A percentile compares a stretch with the other conserved stretches of the same genome.
Conservation (phyloP, 2,888 invertebrate genomes). For the Lissocephala sabroskyi region DNA sequence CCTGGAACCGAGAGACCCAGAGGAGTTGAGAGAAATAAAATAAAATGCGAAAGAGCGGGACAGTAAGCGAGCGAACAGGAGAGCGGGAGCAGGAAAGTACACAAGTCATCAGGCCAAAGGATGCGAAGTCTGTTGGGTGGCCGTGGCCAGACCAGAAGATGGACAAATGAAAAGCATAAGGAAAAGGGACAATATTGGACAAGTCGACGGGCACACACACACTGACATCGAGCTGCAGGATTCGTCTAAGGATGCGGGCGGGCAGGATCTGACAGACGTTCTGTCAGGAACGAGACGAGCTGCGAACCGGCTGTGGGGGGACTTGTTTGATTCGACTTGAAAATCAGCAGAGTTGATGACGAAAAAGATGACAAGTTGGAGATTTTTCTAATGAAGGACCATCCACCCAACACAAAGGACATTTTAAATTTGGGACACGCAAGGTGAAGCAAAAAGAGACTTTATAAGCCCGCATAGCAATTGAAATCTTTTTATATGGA, state of each 20-base stretch:
- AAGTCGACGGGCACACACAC: conserved; percentile 39
- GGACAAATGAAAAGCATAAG: conserved; percentile 60
- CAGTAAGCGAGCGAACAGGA: conserved; percentile 18
- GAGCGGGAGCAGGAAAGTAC: conserved; percentile 15
- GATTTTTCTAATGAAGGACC: conserved; percentile 67
- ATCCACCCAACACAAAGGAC: conserved; percentile 52
- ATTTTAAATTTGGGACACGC: too few relatives aligned
- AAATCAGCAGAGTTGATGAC: conserved; percentile 57
- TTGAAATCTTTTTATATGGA: too few relatives aligned
- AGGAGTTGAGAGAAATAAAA: conserved; percentile 19
- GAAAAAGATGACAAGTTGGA: conserved; percentile 67
- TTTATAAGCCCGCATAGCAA: too few relatives aligned
- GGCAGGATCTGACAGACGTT: conserved; percentile 23
- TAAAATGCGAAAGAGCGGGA: conserved; percentile 25
- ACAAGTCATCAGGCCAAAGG: conserved; percentile 24
- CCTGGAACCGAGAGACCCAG: conserved; percentile 5
- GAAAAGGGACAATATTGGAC: conserved; percentile 63
- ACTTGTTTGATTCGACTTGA: conserved; percentile 56
- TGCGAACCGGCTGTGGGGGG: conserved; percentile 4
- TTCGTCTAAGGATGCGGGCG: not conserved
- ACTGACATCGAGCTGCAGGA: too few relatives aligned
- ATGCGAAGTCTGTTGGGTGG: not conserved
- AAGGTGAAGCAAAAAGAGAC: too few relatives aligned
- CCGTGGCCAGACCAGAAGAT: conserved; percentile 44
- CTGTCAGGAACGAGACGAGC: conserved; percentile 34